Evolutionary conservation across 2,797 vertebrate genomes (phyloP).

Genomic region (Myioborus miniatus): DNA sequence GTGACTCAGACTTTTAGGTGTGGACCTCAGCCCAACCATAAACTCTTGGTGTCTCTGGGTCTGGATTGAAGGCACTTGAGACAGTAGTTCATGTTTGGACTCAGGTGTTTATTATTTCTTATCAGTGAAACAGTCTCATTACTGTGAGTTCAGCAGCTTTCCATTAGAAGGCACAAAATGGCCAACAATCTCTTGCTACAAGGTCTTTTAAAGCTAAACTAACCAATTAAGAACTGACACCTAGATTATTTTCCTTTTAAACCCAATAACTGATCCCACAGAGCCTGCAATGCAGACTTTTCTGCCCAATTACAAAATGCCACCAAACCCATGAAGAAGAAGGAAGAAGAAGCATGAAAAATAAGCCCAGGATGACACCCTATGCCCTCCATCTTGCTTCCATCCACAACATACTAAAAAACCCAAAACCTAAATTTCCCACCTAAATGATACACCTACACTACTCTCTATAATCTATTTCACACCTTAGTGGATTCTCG

Average conservation of each 20-base stretch:
- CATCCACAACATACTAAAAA: neutral
- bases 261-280: no score
- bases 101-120: neutral
- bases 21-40: neutral
- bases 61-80: neutral
- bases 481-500: neutral
- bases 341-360: no score
- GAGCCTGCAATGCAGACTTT: fast-evolving
- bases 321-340: neutral
- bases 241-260: neutral
- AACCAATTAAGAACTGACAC: neutral
- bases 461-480: neutral
- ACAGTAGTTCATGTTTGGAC: neutral
- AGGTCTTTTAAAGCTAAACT: neutral
- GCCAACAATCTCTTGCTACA: neutral
- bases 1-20: neutral
- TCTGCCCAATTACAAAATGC: no score
- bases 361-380: neutral
- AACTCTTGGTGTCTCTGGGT: neutral
- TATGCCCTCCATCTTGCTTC: neutral
- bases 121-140: neutral
- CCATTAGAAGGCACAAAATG: neutral
- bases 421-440: neutral
- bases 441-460: neutral
- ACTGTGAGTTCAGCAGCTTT: neutral